phyloP scores from a whole-genome alignment of 2,797 vertebrate genomes.

The Parambassis ranga region DNA sequence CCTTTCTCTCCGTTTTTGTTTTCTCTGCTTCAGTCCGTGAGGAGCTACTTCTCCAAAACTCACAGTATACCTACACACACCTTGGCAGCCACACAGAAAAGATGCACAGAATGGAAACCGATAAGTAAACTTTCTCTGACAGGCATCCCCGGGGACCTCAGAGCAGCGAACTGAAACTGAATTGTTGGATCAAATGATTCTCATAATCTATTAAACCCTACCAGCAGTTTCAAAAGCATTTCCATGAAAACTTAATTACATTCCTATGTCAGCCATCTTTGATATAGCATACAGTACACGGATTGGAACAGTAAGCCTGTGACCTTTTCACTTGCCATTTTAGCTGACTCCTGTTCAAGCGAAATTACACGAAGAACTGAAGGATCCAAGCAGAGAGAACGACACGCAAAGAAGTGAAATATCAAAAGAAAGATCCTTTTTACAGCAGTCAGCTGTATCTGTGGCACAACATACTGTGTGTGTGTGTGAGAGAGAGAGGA shows the following conservation, averaged over 20 bases:
- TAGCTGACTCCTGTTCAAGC: constrained; percentile 16
- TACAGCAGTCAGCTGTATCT: constrained; percentile 23
- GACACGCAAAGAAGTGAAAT: constrained; percentile 33
- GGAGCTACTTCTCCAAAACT: constrained; percentile 19
- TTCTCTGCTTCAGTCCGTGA: constrained; percentile 8
- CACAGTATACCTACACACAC: not conserved
- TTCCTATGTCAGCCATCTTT: constrained; percentile 43
- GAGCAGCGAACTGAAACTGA: constrained; percentile 26
- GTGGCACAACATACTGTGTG: not conserved
- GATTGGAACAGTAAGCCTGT: constrained; percentile 30
- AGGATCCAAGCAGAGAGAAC: constrained; percentile 19
- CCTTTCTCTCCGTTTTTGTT: constrained; percentile 7
- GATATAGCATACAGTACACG: constrained; percentile 20
- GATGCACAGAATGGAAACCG: constrained; percentile 14
- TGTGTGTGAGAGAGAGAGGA: constrained; percentile 1
- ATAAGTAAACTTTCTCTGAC: constrained; percentile 55
- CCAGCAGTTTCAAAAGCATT: constrained; percentile 48
- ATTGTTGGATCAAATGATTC: constrained; percentile 57
- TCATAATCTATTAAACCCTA: constrained; percentile 59
- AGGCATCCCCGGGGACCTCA: constrained; percentile 24
- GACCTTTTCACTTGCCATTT: constrained; percentile 63
- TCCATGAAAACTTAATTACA: constrained; percentile 51
- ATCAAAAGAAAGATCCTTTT: constrained; percentile 47
- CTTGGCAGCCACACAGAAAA: not conserved
- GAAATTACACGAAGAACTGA: constrained; percentile 43